Conservation (phyloP, 2,113 vertebrate genomes). For the Tetraodon nigroviridis region DNA sequence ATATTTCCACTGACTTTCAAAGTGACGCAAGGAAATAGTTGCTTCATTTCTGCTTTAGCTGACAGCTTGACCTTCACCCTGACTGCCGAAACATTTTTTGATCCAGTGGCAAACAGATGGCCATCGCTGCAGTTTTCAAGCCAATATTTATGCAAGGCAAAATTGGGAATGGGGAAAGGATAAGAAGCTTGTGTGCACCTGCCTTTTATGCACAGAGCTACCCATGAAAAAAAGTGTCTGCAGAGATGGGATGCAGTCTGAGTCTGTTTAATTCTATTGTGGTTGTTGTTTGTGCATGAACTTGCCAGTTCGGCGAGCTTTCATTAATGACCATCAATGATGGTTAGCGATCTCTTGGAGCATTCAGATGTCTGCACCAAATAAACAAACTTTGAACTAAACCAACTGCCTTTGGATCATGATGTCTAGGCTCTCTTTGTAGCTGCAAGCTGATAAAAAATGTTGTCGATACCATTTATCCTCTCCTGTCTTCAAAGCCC, state of each 20-base stretch:
- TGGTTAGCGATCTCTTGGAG: background rate
- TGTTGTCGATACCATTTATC: background rate
- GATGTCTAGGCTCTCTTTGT: background rate
- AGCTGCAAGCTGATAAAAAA: background rate
- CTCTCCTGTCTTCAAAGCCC: background rate
- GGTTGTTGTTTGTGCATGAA: too few relatives aligned
- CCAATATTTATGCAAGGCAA: slow-evolving; percentile 8
- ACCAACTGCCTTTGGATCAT: background rate
- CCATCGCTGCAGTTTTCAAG: slow-evolving; percentile 26
- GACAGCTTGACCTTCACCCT: slow-evolving; percentile 35
- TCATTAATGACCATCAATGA: background rate
- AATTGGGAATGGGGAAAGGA: background rate
- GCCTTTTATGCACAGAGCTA: background rate
- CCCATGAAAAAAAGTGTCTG: background rate
- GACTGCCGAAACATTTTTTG: slow-evolving; percentile 23
- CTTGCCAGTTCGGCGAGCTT: too few relatives aligned
- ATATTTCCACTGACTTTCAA: slow-evolving; percentile 21
- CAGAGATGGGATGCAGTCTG: background rate
- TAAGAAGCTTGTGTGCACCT: slow-evolving; percentile 1
- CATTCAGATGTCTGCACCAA: background rate
- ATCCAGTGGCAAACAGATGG: slow-evolving; percentile 41
- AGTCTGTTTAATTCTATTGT: too few relatives aligned
- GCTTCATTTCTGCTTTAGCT: slow-evolving; percentile 10
- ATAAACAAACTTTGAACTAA: slow-evolving; percentile 14
- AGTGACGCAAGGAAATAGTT: slow-evolving; percentile 24